phyloP scores from a whole-genome alignment of 64 coral and sea anemone genomes.

The Montipora foliosa region DNA sequence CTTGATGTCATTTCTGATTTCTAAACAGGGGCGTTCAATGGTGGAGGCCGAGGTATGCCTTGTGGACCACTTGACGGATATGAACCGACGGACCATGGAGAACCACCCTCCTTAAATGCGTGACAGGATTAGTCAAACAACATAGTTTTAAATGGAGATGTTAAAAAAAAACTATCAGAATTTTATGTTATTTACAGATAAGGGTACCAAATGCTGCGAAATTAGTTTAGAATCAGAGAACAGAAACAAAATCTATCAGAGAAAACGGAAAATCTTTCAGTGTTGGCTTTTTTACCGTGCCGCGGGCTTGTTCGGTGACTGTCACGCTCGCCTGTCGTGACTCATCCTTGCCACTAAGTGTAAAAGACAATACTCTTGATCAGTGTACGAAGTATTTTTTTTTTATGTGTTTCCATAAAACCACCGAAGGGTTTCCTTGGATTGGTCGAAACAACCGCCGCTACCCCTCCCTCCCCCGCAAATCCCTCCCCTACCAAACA shows the following conservation, averaged over 20 bases:
- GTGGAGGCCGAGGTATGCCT: slow-evolving; percentile 41
- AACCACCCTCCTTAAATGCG: slow-evolving; percentile 62
- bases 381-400: not conserved
- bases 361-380: not conserved
- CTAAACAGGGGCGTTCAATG: slow-evolving; percentile 23
- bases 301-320: not conserved
- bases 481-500: no score
- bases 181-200: slow-evolving; percentile 65
- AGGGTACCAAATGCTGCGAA: slow-evolving; percentile 51
- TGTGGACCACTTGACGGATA: slow-evolving; percentile 58
- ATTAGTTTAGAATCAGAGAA: slow-evolving; percentile 21
- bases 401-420: no score
- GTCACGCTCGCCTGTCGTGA: not conserved
- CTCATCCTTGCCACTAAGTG: not conserved
- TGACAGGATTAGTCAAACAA: slow-evolving; percentile 35
- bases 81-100: slow-evolving; percentile 54
- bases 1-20: not conserved
- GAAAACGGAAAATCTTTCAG: not conserved
- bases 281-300: not conserved
- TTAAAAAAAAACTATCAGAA: slow-evolving; percentile 45
- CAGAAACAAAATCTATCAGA: not conserved
- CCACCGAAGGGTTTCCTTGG: not conserved
- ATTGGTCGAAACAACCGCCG: not conserved
- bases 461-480: no score
- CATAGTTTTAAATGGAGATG: slow-evolving; percentile 31